A percentile compares a stretch with the other conserved stretches of the same genome.
Conservation (phyloP, 1,140 invertebrate genomes). For the Rhopalosiphum maidis region DNA sequence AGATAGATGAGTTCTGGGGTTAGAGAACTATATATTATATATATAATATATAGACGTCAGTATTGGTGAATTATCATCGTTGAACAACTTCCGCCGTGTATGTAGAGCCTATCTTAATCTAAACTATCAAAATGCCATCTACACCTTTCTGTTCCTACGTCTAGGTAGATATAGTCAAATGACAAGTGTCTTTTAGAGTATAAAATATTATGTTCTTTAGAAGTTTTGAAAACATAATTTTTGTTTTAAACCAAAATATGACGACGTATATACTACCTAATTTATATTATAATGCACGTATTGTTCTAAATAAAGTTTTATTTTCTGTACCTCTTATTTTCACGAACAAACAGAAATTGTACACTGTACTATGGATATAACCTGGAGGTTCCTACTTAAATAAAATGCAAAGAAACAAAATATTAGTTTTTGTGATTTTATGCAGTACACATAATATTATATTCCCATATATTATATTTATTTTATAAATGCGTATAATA, state of each 20-base stretch:
- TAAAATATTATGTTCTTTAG: background rate
- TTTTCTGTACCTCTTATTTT: background rate
- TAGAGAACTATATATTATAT: background rate
- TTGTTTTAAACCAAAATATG: slow-evolving; percentile 13
- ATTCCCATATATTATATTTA: background rate
- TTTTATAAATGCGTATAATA: background rate
- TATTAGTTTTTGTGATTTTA: background rate
- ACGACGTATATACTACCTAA: background rate
- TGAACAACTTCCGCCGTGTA: slow-evolving; percentile 29
- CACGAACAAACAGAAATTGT: background rate
- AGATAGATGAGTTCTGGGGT: slow-evolving; percentile 35
- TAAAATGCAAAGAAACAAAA: background rate
- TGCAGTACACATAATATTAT: background rate
- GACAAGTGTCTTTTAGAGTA: background rate
- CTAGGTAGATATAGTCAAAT: background rate
- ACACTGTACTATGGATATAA: background rate
- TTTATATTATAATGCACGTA: background rate
- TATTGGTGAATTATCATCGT: slow-evolving; percentile 40
- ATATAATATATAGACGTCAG: slow-evolving; percentile 28
- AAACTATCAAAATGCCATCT: slow-evolving; percentile 13
- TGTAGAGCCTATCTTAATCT: background rate
- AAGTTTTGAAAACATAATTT: slow-evolving; percentile 9
- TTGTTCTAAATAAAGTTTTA: slow-evolving; percentile 5
- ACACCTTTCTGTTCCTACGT: background rate
- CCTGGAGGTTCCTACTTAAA: background rate